phyloP scores from a whole-genome alignment of 2,888 invertebrate genomes.

The Nomada ruficornis region DNA sequence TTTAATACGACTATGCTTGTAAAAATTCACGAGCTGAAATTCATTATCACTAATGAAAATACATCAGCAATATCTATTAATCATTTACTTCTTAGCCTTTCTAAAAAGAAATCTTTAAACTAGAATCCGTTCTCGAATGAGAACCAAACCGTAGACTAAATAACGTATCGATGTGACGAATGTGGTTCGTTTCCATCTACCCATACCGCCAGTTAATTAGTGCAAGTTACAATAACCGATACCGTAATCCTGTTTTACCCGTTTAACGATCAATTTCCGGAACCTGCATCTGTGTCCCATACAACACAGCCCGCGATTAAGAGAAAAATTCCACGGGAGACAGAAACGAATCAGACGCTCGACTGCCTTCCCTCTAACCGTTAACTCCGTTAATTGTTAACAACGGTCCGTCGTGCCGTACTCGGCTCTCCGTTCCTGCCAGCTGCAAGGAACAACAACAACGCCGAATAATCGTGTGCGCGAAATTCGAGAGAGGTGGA shows the following conservation, averaged over 20 bases:
- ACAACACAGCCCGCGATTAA: not conserved
- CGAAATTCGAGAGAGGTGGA: conserved; percentile 12
- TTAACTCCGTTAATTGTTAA: conserved; percentile 43
- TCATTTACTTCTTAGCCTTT: no score
- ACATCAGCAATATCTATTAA: no score
- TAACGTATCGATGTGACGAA: no score
- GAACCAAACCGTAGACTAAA: no score
- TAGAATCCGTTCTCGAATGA: no score
- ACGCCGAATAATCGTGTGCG: not conserved
- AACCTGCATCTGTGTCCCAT: not conserved
- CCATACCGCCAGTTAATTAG: conserved; percentile 4
- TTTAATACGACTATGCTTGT: no score
- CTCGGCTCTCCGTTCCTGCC: not conserved
- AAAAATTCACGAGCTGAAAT: no score
- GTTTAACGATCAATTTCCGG: conserved; percentile 15
- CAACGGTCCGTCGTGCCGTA: conserved; percentile 1
- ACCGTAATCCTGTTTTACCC: not conserved
- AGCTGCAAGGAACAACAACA: conserved; percentile 12
- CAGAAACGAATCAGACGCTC: conserved; percentile 12
- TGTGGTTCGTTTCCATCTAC: not conserved
- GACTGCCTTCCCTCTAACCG: conserved; percentile 13
- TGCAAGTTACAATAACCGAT: not conserved
- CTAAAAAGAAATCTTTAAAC: no score
- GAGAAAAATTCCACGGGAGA: not conserved
- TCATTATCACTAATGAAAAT: no score